Evolutionary conservation across 2,888 invertebrate genomes (phyloP).

Genomic region (Coelinius sp.): DNA sequence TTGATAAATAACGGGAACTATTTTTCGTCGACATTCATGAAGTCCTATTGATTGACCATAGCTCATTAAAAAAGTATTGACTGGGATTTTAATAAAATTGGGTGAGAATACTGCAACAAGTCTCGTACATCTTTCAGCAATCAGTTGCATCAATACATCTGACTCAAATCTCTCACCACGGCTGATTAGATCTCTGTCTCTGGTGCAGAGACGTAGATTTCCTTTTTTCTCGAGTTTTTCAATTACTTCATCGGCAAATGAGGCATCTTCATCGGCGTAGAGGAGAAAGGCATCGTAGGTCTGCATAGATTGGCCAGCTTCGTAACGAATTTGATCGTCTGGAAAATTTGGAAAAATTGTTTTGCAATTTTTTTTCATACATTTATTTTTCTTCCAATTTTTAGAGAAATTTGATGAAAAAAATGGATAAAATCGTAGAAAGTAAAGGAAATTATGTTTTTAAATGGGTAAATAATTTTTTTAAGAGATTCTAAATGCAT

Average conservation of each 20-base stretch:
- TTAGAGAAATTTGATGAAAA: neutral
- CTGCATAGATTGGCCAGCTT: constrained; percentile 73
- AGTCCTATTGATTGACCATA: constrained; percentile 87
- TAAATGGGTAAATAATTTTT: neutral
- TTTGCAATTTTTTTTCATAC: neutral
- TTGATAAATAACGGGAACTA: constrained; percentile 81
- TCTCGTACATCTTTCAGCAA: constrained; percentile 83
- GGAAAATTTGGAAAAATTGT: constrained; percentile 37
- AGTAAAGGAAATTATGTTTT: too few species aligned
- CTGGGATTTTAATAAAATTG: constrained; percentile 81
- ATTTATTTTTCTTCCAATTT: neutral
- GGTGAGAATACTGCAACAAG: constrained; percentile 86
- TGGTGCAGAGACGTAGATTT: constrained; percentile 81
- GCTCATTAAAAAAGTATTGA: constrained; percentile 83
- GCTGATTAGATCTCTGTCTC: constrained; percentile 80
- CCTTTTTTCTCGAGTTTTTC: constrained; percentile 76
- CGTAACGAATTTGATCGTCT: constrained; percentile 74
- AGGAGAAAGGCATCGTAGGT: constrained; percentile 85
- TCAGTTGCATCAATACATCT: constrained; percentile 80
- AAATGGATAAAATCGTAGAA: too few species aligned
- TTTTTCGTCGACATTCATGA: constrained; percentile 78
- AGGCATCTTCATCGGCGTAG: constrained; percentile 81
- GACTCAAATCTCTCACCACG: constrained; percentile 79
- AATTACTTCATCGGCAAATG: constrained; percentile 79
- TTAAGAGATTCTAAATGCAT: neutral